A percentile compares a stretch with the other conserved stretches of the same genome.
Conservation (phyloP, 2,888 invertebrate genomes). For the Cataglyphis livida region DNA sequence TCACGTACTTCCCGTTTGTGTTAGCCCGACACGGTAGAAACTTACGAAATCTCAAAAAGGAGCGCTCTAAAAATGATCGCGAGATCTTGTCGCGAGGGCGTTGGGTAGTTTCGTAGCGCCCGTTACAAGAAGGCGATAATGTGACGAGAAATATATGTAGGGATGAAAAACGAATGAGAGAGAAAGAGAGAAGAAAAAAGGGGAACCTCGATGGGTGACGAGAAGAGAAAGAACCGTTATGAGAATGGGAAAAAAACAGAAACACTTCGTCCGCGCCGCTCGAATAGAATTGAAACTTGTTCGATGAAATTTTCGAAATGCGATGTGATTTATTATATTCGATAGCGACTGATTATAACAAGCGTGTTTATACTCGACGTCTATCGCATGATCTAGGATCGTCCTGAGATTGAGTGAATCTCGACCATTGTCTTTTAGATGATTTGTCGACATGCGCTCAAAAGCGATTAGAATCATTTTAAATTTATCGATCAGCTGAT, state of each 20-base stretch:
- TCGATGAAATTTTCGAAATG: conserved; percentile 79
- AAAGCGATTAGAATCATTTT: conserved; percentile 14
- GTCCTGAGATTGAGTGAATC: conserved; percentile 63
- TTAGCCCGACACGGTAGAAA: conserved; percentile 55
- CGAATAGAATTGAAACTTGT: conserved; percentile 85
- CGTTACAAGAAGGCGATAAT: conserved; percentile 62
- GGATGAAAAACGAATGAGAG: not conserved
- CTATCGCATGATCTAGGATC: conserved; percentile 63
- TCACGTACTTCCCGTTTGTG: conserved; percentile 66
- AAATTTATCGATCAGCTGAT: not conserved
- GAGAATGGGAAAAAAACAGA: conserved; percentile 32
- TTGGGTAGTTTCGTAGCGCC: conserved; percentile 71
- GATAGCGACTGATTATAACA: conserved; percentile 69
- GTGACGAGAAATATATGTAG: conserved; percentile 27
- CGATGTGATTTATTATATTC: conserved; percentile 75
- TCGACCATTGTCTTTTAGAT: conserved; percentile 64
- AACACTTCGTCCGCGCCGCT: conserved; percentile 81
- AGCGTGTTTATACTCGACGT: conserved; percentile 80
- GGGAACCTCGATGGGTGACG: not conserved
- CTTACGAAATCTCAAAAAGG: conserved; percentile 52
- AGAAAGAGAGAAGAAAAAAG: not conserved
- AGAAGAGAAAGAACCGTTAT: conserved; percentile 30
- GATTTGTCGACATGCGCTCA: conserved; percentile 61
- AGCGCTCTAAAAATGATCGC: conserved; percentile 54
- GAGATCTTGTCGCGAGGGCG: conserved; percentile 66